A percentile compares a stretch with the other conserved stretches of the same genome.
These are phyloP conservation scores for Raja brachyura DNA, from an alignment of 2,113 vertebrate species.

Conservation along the genomic window DNA sequence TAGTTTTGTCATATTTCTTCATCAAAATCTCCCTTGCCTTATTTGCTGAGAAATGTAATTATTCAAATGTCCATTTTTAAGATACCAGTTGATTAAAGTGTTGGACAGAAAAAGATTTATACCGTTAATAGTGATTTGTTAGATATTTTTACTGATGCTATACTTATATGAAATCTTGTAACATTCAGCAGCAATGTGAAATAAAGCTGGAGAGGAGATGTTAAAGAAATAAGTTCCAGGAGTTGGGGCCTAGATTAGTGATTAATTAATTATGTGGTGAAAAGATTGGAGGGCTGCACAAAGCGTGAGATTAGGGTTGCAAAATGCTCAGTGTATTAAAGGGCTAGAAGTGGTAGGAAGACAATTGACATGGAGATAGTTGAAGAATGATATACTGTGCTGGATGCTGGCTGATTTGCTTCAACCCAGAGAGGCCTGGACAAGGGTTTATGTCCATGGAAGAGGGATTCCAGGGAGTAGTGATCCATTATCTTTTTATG, in stretches of 20 bases:
- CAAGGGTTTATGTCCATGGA: too few species aligned
- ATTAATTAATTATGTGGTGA: not conserved
- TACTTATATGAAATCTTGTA: too few species aligned
- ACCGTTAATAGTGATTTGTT: too few species aligned
- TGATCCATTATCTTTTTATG: not conserved
- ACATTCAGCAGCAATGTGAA: too few species aligned
- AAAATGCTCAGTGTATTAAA: not conserved
- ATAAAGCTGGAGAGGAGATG: too few species aligned
- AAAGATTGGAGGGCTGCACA: not conserved
- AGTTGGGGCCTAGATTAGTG: not conserved
- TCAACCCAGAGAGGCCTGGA: not conserved
- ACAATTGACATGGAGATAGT: not conserved
- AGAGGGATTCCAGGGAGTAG: not conserved
- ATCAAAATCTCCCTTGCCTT: too few species aligned
- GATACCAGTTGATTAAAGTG: too few species aligned
- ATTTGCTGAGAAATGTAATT: too few species aligned
- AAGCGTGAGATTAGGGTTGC: not conserved
- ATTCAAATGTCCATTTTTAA: too few species aligned
- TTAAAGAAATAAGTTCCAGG: not conserved
- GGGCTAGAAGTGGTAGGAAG: not conserved
- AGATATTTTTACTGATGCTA: too few species aligned
- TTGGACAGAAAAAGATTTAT: too few species aligned
- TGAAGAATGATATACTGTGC: not conserved
- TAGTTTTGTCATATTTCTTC: not conserved
- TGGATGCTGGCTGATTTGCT: not conserved